Conservation (phyloP, 2,888 invertebrate species). For the Phaedon cochleariae region DNA sequence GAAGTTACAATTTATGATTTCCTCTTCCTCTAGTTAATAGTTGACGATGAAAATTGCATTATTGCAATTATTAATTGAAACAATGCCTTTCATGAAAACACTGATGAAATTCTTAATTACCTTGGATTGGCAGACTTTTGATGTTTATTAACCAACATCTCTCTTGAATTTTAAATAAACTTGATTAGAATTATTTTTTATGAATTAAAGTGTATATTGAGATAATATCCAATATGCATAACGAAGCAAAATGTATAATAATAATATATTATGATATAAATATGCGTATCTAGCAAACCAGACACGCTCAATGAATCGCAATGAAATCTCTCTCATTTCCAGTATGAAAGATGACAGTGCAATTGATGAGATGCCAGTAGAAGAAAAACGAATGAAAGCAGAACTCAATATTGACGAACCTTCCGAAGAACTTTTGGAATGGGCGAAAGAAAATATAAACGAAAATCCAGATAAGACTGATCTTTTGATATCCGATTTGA, state of each 20-base stretch:
- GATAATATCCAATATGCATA: background rate
- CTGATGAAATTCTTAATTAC: too few species aligned
- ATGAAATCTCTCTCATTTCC: background rate
- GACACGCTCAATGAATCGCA: background rate
- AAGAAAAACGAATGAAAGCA: slow-evolving; percentile 63
- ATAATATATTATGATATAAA: too few species aligned
- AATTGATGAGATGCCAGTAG: slow-evolving; percentile 43
- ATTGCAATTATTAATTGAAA: too few species aligned
- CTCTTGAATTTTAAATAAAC: too few species aligned
- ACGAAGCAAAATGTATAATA: too few species aligned
- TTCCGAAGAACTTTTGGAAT: slow-evolving; percentile 60
- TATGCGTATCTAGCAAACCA: too few species aligned
- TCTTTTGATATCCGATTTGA: slow-evolving; percentile 65
- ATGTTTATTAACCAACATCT: too few species aligned
- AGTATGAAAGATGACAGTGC: slow-evolving; percentile 12
- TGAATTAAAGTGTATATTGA: too few species aligned
- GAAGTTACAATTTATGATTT: background rate
- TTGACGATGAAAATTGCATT: too few species aligned
- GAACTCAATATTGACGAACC: slow-evolving; percentile 70
- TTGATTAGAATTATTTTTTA: too few species aligned
- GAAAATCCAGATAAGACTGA: slow-evolving; percentile 44
- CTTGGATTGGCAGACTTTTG: too few species aligned
- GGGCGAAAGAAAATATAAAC: slow-evolving; percentile 44
- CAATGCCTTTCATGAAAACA: too few species aligned
- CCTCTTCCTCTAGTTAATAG: background rate